phyloP scores from a whole-genome alignment of 2,888 invertebrate species.

The Drosophila paranaensis region DNA sequence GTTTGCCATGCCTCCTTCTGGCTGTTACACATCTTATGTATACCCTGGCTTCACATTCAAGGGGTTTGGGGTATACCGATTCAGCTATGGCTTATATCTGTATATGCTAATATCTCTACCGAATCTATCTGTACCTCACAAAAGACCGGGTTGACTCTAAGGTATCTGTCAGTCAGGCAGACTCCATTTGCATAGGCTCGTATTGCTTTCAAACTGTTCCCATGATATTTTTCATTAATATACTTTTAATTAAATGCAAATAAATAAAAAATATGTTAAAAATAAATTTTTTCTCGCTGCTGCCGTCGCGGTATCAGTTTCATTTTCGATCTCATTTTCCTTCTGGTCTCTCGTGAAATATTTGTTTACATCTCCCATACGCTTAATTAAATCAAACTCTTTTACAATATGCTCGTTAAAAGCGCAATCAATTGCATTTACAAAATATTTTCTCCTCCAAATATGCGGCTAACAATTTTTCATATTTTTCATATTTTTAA shows the following conservation, averaged over 20 bases:
- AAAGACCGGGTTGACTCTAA: too few relatives aligned
- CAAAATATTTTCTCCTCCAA: slow-evolving; percentile 23
- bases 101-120: too few relatives aligned
- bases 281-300: not conserved
- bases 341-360: slow-evolving; percentile 11
- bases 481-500: slow-evolving; percentile 46
- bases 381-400: slow-evolving; percentile 45
- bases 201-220: not conserved
- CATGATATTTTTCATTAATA: not conserved
- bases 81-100: too few relatives aligned
- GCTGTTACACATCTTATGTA: too few relatives aligned
- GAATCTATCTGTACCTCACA: not conserved
- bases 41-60: too few relatives aligned
- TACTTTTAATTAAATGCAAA: slow-evolving; percentile 20
- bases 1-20: too few relatives aligned
- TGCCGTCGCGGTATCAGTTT: not conserved
- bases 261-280: slow-evolving; percentile 6
- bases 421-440: slow-evolving; percentile 37
- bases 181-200: not conserved
- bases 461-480: slow-evolving; percentile 26
- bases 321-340: not conserved
- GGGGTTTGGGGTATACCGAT: too few relatives aligned
- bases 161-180: not conserved
- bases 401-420: slow-evolving; percentile 47
- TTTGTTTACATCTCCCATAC: slow-evolving; percentile 24